A percentile compares a stretch with the other conserved stretches of the same genome.
These are phyloP conservation scores for Clivina fossor DNA, from an alignment of 2,888 invertebrate species.

Conservation along the genomic window DNA sequence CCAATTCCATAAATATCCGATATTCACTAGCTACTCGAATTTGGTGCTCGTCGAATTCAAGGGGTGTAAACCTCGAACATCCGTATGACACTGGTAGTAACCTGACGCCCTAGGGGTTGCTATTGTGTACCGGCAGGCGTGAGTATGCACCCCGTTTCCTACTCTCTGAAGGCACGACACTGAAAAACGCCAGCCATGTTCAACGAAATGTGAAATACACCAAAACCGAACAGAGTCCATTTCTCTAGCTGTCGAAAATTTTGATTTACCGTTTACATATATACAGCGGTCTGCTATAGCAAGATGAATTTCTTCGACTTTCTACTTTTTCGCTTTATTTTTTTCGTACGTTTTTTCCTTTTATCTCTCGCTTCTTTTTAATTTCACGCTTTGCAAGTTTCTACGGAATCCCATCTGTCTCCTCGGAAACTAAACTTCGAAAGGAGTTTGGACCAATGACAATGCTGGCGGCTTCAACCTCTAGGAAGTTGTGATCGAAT, in stretches of 20 bases:
- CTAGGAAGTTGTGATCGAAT: slow-evolving; percentile 25
- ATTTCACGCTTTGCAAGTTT: slow-evolving; percentile 31
- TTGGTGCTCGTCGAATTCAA: background rate
- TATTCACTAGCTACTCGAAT: background rate
- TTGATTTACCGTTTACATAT: slow-evolving; percentile 20
- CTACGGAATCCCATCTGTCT: slow-evolving; percentile 28
- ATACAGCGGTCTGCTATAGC: slow-evolving; percentile 22
- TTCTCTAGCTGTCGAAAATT: slow-evolving; percentile 19
- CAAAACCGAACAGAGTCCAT: background rate
- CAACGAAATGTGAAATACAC: slow-evolving; percentile 29
- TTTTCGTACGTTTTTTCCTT: slow-evolving; percentile 2
- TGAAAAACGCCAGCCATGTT: slow-evolving; percentile 25
- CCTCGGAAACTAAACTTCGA: slow-evolving; percentile 6
- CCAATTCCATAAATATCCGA: background rate
- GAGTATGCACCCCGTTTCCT: slow-evolving; percentile 6
- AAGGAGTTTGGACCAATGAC: slow-evolving; percentile 21
- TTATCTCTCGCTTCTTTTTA: slow-evolving; percentile 19
- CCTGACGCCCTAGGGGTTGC: slow-evolving; percentile 12
- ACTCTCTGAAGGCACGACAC: background rate
- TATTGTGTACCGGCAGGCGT: slow-evolving; percentile 19
- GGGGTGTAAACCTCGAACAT: slow-evolving; percentile 14
- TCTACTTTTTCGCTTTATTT: slow-evolving; percentile 17
- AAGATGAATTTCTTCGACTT: slow-evolving; percentile 28
- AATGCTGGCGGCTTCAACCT: slow-evolving; percentile 5
- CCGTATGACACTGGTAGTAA: slow-evolving; percentile 4